Evolutionary conservation across 2,797 vertebrate genomes (phyloP).

Genomic region (Enteromius afrohamiltoni): DNA sequence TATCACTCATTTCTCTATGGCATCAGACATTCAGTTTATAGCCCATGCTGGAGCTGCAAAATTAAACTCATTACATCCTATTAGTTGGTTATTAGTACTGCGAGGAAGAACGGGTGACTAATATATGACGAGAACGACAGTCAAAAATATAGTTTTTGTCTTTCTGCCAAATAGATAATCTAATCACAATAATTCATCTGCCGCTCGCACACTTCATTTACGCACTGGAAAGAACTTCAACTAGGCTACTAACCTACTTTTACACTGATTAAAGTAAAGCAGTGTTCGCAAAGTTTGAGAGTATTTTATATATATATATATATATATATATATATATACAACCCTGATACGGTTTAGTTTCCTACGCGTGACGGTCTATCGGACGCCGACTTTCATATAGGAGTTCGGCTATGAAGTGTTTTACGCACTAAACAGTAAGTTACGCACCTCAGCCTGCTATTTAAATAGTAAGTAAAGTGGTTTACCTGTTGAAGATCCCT

Average conservation of each 20-base stretch:
- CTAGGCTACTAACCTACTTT: not conserved
- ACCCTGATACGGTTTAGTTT: not conserved
- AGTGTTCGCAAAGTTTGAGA: not conserved
- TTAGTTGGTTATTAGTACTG: slow-evolving; percentile 1
- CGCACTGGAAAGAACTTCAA: not conserved
- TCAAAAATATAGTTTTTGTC: not conserved
- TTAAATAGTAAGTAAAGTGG: not conserved
- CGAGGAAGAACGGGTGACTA: not conserved
- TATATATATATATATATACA: not conserved
- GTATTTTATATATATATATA: not conserved
- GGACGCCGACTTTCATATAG: not conserved
- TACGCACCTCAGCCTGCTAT: not conserved
- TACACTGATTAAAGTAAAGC: not conserved
- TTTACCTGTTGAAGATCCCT: slow-evolving; percentile 51
- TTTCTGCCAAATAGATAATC: not conserved
- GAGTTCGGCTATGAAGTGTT: not conserved
- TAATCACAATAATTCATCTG: not conserved
- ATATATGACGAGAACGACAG: not conserved
- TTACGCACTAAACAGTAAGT: too few relatives aligned
- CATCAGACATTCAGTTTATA: slow-evolving; percentile 5
- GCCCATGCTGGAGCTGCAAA: not conserved
- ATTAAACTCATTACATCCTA: slow-evolving; percentile 3
- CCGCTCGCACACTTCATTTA: not conserved
- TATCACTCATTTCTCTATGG: not conserved
- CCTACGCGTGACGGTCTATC: not conserved